These are phyloP conservation scores for Chanos chanos DNA, from an alignment of 2,797 vertebrate species.

Conservation along the genomic window DNA sequence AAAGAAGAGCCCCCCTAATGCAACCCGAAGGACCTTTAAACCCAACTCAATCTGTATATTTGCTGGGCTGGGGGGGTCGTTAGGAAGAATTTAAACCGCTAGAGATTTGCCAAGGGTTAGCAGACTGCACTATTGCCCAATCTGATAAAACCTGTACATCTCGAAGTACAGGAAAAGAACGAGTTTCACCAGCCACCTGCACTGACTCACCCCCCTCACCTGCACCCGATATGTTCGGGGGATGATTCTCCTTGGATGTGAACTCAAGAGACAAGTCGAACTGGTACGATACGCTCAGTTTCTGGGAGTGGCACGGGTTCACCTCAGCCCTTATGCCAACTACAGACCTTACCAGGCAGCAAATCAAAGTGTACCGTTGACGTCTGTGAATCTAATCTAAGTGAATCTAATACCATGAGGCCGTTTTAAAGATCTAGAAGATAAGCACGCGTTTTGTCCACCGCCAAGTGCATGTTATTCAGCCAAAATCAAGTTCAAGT, in stretches of 20 bases:
- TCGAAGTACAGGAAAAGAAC: slow-evolving; percentile 54
- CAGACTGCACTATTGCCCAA: slow-evolving; percentile 37
- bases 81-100: too few relatives aligned
- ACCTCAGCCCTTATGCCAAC: background rate
- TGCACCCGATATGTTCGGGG: background rate
- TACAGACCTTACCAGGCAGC: background rate
- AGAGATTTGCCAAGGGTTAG: background rate
- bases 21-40: too few relatives aligned
- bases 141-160: slow-evolving; percentile 54
- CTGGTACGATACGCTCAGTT: slow-evolving; percentile 52
- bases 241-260: slow-evolving; percentile 6
- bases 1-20: too few relatives aligned
- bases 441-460: background rate
- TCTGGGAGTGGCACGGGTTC: slow-evolving; percentile 58
- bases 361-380: too few relatives aligned
- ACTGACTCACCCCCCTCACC: slow-evolving; percentile 6
- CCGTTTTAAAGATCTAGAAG: background rate
- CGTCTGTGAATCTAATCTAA: too few relatives aligned
- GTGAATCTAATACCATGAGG: too few relatives aligned
- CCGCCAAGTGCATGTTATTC: too few relatives aligned
- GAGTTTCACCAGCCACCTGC: slow-evolving; percentile 14
- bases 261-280: slow-evolving; percentile 49
- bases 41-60: background rate
- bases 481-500: too few relatives aligned
- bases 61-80: too few relatives aligned